Percentiles rank a stretch among this genome's conserved stretches.
phyloP scores from a whole-genome alignment of 2,113 vertebrate genomes.

The Tetrao urogallus region DNA sequence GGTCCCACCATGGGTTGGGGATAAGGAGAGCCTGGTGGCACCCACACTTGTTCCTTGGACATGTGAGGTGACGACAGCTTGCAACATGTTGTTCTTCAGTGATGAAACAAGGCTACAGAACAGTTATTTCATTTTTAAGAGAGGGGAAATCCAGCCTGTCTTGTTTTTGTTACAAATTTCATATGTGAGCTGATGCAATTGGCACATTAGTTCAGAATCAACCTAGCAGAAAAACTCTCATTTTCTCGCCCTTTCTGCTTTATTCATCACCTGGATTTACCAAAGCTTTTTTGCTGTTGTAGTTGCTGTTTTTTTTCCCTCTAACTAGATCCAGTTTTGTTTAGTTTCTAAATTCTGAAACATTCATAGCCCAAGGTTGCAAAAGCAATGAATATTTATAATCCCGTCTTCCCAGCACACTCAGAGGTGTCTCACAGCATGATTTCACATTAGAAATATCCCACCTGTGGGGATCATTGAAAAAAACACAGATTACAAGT shows the following conservation, averaged over 20 bases:
- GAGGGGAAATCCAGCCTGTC: background rate
- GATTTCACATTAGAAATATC: slow-evolving; percentile 63
- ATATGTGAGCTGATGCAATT: background rate
- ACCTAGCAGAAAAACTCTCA: slow-evolving; percentile 30
- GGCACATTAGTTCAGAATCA: slow-evolving; percentile 19
- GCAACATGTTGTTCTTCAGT: background rate
- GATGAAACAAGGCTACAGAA: background rate
- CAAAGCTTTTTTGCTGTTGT: background rate
- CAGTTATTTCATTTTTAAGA: background rate
- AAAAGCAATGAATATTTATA: slow-evolving; percentile 69
- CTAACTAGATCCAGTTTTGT: background rate
- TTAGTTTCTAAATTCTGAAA: slow-evolving; percentile 38
- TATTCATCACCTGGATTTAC: slow-evolving; percentile 18
- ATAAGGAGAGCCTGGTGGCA: background rate
- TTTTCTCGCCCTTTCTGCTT: slow-evolving; percentile 22
- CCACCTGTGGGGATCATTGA: slow-evolving; percentile 61
- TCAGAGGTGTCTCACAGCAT: slow-evolving; percentile 55
- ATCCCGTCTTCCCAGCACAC: slow-evolving; percentile 35
- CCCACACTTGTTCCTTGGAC: background rate
- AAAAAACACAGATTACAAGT: slow-evolving; percentile 31
- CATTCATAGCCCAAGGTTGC: slow-evolving; percentile 47
- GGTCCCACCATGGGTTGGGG: background rate
- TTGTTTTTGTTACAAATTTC: slow-evolving; percentile 20
- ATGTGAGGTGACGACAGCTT: background rate
- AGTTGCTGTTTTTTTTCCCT: background rate